phyloP scores from a whole-genome alignment of 23 tunicate species.

The Aplidium turbinatum region DNA sequence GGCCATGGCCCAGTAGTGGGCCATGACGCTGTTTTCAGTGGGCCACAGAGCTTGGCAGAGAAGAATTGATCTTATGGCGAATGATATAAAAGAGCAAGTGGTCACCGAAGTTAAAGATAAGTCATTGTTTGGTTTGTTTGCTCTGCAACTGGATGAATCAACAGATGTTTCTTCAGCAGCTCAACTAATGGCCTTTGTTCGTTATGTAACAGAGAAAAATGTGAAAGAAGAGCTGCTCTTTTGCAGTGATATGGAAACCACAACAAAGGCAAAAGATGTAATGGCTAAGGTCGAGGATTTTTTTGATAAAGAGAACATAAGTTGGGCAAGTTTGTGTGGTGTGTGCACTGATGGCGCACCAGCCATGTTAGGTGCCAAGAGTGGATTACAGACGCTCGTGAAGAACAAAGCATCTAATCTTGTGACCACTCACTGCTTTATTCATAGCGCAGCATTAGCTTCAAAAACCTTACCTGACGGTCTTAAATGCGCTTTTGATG shows the following conservation, averaged over 20 bases:
- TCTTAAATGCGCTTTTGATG: no score
- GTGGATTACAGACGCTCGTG: constrained; percentile 29
- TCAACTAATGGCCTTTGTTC: constrained; percentile 27
- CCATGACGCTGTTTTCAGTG: no score
- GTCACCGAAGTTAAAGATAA: constrained; percentile 22
- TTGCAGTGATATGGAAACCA: constrained; percentile 21
- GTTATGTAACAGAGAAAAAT: constrained; percentile 23
- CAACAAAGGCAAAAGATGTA: constrained; percentile 32
- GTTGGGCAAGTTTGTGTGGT: constrained; percentile 23
- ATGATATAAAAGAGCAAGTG: constrained; percentile 23
- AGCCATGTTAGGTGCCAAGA: constrained; percentile 28
- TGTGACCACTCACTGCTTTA: constrained; percentile 10
- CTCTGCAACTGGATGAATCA: constrained; percentile 28
- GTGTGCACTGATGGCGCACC: constrained; percentile 38
- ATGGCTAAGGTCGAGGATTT: constrained; percentile 31
- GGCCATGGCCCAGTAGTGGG: no score
- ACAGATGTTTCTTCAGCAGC: constrained; percentile 34
- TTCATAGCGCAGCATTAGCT: neutral
- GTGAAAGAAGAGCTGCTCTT: constrained; percentile 33
- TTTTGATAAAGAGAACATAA: constrained; percentile 30
- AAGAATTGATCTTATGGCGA: constrained; percentile 30
- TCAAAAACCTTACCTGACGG: neutral
- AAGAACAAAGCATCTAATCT: constrained; percentile 16
- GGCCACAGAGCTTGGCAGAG: no score
- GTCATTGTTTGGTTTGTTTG: constrained; percentile 29